Base-by-base conservation (phyloP, 2,113 vertebrate genomes). In the Pygoscelis adeliae region DNA sequence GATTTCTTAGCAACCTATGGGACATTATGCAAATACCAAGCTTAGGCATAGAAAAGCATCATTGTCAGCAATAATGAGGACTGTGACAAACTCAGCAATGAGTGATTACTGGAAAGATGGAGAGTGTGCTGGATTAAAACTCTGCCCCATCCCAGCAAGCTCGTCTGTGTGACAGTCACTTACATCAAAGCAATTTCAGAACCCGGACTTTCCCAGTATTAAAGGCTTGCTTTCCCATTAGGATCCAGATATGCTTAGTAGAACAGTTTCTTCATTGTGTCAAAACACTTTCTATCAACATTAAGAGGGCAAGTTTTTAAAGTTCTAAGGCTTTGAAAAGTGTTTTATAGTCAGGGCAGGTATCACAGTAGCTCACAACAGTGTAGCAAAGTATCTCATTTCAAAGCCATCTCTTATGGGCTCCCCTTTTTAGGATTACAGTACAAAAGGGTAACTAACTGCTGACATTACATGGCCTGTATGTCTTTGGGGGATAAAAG, bases 301-400 rank as follows among this genome's bases (percentile, higher is more conserved):
- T 61, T 71, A 84, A 81, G 44, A 74, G 55, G 47, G 25, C 29
- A 79, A 71, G 34, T 36, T 93, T 92, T 93, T 82, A 32, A 70
- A 91, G 65, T 92, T 90, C 34, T 67, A 62, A 89, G 36, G 40
- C 14, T 87, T 87, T 67, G 9, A 8, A 47, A 73, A 67, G 13
- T 84, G 46, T 89, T 95, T 95, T 89, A 44, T 66, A 93, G 90
- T 95, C 89, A 95, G 34, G 34, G 30, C 83, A 93, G 86, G 88
- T 84, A 92, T 44, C 47, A 61, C 47, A 59, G 26, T 29, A 88
- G 26, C 61, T 84, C 32, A 72, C 26, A 94, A 78, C n/a, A 89
- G 87, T 27, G 38, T 44, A 95, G 50, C 44, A 89, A 70, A 87
- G 44, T 34, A 49, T 89, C 36, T 92, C 25, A 72, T 91, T 96